Base-by-base conservation (phyloP, 2,888 invertebrate genomes). In the Plusia festucae region DNA sequence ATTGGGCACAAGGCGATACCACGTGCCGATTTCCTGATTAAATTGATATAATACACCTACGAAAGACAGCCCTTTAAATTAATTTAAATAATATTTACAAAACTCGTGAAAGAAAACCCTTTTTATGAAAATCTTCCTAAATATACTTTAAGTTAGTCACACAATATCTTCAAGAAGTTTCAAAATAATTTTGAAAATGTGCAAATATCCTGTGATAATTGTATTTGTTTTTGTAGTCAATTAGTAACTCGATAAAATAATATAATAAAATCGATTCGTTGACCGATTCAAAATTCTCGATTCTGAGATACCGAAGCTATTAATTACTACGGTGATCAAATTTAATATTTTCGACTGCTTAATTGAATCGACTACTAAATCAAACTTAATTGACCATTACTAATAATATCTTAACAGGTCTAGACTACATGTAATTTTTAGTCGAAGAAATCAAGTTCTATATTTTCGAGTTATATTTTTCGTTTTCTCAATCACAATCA, bases 1-100 rank as follows among this genome's bases (percentile, higher is more conserved):
- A 88, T 92, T 91, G 90, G 87, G 93, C 87, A 93, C 93, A 93
- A 94, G 93, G 93, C 87, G 82, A 88, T 85, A 85, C 80, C 72
- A 82, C 82, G 90, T 89, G 86, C 91, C 86, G 88, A 88, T 93
- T 93, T 90, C 86, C 86, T 86, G 88, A 88, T 87, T 81, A 70
- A 70, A 62, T 61, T 70, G 61, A 59, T 73, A 76, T 66, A 54
- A 60, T 58, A 55, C 54, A 40, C 34, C 15, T 15, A 13, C 11
- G 13, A 32, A 13, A 15, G 34, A 34, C 34, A 9, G 30, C 34
- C 34, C 15, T 34, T 34, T 34, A 34, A 15, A 4, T 1, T 34
- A 40, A 40, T 11, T 46, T 20, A 18, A 8, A 13, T n/a, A n/a
- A n/a, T n/a, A n/a, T n/a, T n/a, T n/a, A 11, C 3, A 20, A 49